phyloP scores from a whole-genome alignment of 2,113 vertebrate genomes.

The Herpailurus yagouaroundi region DNA sequence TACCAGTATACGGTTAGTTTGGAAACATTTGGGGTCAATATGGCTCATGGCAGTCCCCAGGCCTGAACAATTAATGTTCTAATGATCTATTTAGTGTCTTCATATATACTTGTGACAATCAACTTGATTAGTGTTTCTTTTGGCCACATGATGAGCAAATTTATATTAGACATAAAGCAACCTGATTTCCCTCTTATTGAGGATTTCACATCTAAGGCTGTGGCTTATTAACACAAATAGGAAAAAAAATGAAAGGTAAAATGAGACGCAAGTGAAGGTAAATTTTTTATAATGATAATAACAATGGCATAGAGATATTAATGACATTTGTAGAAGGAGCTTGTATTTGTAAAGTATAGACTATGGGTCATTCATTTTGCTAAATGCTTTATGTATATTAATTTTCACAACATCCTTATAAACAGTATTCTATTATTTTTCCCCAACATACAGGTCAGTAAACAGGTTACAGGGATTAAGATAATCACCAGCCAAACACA shows the following conservation, averaged over 20 bases:
- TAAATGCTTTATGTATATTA: neutral
- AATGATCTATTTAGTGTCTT: neutral
- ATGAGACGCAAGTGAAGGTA: neutral
- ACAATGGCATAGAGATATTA: neutral
- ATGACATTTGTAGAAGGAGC: neutral
- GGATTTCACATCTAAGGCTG: neutral
- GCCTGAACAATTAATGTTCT: neutral
- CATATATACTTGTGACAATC: neutral
- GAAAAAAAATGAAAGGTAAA: neutral
- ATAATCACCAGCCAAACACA: neutral
- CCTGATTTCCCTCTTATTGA: neutral
- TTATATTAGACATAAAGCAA: neutral
- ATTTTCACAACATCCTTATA: neutral
- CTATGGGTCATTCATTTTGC: neutral
- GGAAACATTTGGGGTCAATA: neutral
- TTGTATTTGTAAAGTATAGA: neutral
- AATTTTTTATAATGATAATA: neutral
- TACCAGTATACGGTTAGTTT: neutral
- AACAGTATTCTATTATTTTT: neutral
- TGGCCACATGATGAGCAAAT: neutral
- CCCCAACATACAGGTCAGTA: neutral
- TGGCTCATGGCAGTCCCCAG: neutral
- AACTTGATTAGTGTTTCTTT: neutral
- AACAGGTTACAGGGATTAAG: neutral
- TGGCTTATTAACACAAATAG: neutral